These are phyloP conservation scores for Lepus townsendii DNA, from an alignment of 2,797 vertebrate genomes.

Conservation along the genomic window DNA sequence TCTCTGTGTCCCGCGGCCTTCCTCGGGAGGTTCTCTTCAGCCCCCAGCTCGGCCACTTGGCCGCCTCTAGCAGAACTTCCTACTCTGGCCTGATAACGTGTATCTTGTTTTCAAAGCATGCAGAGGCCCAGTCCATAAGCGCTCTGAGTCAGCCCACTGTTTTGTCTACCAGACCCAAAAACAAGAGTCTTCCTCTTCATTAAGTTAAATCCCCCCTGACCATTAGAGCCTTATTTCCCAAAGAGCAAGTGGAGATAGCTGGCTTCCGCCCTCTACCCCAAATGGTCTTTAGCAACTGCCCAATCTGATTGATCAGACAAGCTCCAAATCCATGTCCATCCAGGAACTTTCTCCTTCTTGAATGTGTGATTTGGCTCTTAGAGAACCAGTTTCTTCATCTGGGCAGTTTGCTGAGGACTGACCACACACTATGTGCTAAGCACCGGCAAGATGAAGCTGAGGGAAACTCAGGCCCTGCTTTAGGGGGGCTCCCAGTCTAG, in stretches of 20 bases:
- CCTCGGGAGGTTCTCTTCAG: conserved; percentile 28
- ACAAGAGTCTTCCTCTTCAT: conserved; percentile 1
- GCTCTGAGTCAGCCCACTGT: conserved; percentile 23
- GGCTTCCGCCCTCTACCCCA: background rate
- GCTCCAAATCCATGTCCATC: conserved; percentile 10
- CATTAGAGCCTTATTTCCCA: conserved; percentile 25
- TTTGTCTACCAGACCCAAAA: conserved; percentile 43
- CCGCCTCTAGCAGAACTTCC: background rate
- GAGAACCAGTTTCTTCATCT: conserved; percentile 33
- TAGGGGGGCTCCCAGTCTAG: background rate
- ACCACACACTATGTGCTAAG: background rate
- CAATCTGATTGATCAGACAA: background rate
- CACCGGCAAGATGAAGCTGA: background rate
- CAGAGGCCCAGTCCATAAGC: background rate
- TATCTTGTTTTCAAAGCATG: background rate
- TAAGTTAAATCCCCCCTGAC: background rate
- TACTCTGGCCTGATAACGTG: background rate
- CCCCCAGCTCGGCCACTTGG: background rate
- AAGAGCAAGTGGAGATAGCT: background rate
- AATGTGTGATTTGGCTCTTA: background rate
- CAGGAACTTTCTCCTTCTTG: conserved; percentile 5
- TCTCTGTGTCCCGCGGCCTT: background rate
- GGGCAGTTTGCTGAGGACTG: background rate
- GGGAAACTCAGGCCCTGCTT: background rate
- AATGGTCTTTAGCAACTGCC: background rate